Evolutionary conservation across 2,113 vertebrate genomes (phyloP).

Genomic region (Chascanopsetta lugubris): DNA sequence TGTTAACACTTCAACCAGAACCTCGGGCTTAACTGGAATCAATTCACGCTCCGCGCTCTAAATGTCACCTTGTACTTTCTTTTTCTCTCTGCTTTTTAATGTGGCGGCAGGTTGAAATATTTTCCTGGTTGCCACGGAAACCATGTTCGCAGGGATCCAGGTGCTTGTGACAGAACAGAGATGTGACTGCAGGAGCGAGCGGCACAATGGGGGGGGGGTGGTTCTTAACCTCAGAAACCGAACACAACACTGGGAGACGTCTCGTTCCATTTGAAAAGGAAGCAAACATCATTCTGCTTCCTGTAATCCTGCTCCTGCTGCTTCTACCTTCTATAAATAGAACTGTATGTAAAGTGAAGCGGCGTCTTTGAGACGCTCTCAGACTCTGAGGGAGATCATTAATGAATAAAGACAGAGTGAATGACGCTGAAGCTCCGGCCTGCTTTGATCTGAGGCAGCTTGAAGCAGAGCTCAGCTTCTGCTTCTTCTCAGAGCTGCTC

Average conservation of each 20-base stretch:
- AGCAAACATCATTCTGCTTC: slow-evolving; percentile 62
- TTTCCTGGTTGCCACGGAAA: slow-evolving; percentile 75
- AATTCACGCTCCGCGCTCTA: slow-evolving; percentile 38
- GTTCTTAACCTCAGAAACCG: slow-evolving; percentile 53
- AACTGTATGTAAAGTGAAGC: slow-evolving; percentile 23
- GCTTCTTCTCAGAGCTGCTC: slow-evolving; percentile 49
- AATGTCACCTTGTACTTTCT: slow-evolving; percentile 60
- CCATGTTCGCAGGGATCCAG: slow-evolving; percentile 62
- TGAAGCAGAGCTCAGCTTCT: slow-evolving; percentile 50
- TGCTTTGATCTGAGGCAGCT: slow-evolving; percentile 54
- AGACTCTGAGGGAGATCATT: slow-evolving; percentile 50
- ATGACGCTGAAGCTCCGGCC: slow-evolving; percentile 55
- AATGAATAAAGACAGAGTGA: slow-evolving; percentile 57
- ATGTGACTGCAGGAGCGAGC: slow-evolving; percentile 42
- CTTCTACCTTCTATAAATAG: slow-evolving; percentile 69
- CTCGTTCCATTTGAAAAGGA: slow-evolving; percentile 57
- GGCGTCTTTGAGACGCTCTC: slow-evolving; percentile 47
- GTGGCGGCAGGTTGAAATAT: slow-evolving; percentile 57
- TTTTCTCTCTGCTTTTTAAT: slow-evolving; percentile 31
- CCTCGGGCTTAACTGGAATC: slow-evolving; percentile 47
- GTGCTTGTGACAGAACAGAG: slow-evolving; percentile 60
- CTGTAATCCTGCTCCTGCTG: slow-evolving; percentile 62
- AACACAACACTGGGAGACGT: slow-evolving; percentile 26
- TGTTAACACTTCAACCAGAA: slow-evolving; percentile 53
- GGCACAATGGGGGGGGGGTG: slow-evolving; percentile 40